Evolutionary conservation across 2,113 vertebrate species (phyloP).

Genomic region (Coryphaenoides rupestris): DNA sequence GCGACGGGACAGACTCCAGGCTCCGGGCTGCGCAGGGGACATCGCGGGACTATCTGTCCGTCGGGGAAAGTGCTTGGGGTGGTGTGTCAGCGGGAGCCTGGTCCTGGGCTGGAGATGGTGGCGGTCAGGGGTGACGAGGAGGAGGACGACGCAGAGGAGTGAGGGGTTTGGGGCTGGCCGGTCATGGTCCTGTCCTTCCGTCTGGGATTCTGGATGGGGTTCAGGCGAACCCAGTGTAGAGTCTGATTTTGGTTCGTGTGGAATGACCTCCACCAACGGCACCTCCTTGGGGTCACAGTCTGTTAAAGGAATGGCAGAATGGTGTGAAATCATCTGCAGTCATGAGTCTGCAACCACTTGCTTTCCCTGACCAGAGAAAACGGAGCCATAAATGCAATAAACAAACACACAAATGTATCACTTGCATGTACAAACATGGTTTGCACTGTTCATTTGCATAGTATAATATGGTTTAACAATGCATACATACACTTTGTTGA

Average conservation of each 20-base stretch:
- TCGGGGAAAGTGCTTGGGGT: slow-evolving; percentile 1
- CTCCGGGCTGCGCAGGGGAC: slow-evolving; percentile 17
- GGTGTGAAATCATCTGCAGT: too few species aligned
- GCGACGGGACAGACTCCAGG: slow-evolving; percentile 17
- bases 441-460: too few species aligned
- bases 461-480: not conserved
- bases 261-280: slow-evolving; percentile 40
- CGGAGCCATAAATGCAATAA: too few species aligned
- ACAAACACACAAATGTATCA: too few species aligned
- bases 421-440: too few species aligned
- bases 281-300: slow-evolving; percentile 70
- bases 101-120: slow-evolving; percentile 28
- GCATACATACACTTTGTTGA: too few species aligned
- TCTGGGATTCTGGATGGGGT: slow-evolving; percentile 33
- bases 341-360: too few species aligned
- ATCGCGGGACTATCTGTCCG: slow-evolving; percentile 26
- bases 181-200: slow-evolving; percentile 22
- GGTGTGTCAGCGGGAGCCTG: slow-evolving; percentile 30
- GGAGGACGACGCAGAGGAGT: slow-evolving; percentile 6
- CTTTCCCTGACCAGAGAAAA: too few species aligned
- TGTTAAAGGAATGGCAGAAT: slow-evolving; percentile 14
- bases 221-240: slow-evolving; percentile 40
- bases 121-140: slow-evolving; percentile 48
- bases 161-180: slow-evolving; percentile 61
- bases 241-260: slow-evolving; percentile 38